Percentiles rank a stretch among this genome's conserved stretches.
phyloP scores from a whole-genome alignment of 1,140 invertebrate species.

The Drosophila novamexicana region DNA sequence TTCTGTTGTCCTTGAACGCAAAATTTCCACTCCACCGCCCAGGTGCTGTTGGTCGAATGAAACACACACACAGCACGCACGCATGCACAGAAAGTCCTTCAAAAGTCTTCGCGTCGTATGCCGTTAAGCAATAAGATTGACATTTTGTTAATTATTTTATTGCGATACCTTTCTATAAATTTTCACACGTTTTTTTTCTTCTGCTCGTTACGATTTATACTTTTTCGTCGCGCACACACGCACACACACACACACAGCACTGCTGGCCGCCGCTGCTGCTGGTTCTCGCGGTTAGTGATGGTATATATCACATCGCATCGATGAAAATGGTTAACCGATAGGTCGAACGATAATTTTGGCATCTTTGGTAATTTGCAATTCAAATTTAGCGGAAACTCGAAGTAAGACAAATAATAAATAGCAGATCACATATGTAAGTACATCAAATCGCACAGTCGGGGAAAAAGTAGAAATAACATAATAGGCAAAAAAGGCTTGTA shows the following conservation, averaged over 20 bases:
- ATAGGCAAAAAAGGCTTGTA: no score
- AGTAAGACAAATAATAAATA: background rate
- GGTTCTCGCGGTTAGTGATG: conserved; percentile 48
- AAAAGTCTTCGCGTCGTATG: conserved; percentile 40
- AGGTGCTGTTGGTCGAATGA: conserved; percentile 69
- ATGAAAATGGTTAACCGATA: conserved; percentile 36
- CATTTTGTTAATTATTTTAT: conserved; percentile 35
- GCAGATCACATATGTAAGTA: background rate
- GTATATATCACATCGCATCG: conserved; percentile 18
- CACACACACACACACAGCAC: conserved; percentile 70
- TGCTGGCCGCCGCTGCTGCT: conserved; percentile 46
- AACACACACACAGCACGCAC: conserved; percentile 20
- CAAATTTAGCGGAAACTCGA: background rate
- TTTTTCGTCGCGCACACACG: conserved; percentile 77
- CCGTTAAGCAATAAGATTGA: conserved; percentile 2
- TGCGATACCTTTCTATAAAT: conserved; percentile 72
- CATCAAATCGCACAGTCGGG: background rate
- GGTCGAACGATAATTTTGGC: conserved; percentile 10
- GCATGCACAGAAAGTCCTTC: conserved; percentile 58
- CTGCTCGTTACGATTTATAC: conserved; percentile 78
- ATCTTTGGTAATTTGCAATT: conserved; percentile 10
- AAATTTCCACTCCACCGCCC: conserved; percentile 77
- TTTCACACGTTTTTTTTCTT: conserved; percentile 80
- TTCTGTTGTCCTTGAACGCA: conserved; percentile 74
- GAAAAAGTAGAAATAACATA: background rate